A percentile compares a stretch with the other conserved stretches of the same genome.
Conservation (phyloP, 2,797 vertebrate genomes). For the Echeneis naucrates region DNA sequence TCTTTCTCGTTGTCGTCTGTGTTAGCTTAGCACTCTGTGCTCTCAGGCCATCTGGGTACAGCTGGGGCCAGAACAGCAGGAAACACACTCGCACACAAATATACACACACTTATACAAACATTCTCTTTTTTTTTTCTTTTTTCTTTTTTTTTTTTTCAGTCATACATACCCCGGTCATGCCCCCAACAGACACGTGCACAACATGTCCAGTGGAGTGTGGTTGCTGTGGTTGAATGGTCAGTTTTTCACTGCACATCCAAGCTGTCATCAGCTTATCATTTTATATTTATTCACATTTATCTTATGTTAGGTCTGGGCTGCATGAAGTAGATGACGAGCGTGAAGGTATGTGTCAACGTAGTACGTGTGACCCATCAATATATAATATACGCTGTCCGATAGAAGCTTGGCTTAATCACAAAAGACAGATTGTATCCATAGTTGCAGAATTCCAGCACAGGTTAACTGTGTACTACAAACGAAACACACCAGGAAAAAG, state of each 20-base stretch:
- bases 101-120: constrained; percentile 58
- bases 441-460: too few relatives aligned
- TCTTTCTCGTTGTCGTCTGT: constrained; percentile 60
- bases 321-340: not conserved
- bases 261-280: constrained; percentile 31
- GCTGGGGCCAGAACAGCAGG: constrained; percentile 70
- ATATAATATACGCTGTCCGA: not conserved
- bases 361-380: not conserved
- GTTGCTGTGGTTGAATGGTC: constrained; percentile 21
- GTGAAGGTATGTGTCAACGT: constrained; percentile 7
- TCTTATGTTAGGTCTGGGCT: too few relatives aligned
- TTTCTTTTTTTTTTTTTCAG: constrained; percentile 41
- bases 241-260: constrained; percentile 16
- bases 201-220: constrained; percentile 7
- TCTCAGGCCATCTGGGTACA: constrained; percentile 74
- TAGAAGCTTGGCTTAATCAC: not conserved
- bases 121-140: constrained; percentile 1
- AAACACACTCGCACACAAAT: constrained; percentile 64
- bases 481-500: not conserved
- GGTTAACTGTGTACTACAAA: not conserved
- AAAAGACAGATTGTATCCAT: not conserved
- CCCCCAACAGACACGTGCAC: constrained; percentile 14
- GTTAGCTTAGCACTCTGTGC: constrained; percentile 72
- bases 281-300: too few relatives aligned
- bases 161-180: constrained; percentile 20